These are phyloP conservation scores for Chydorus sphaericus DNA, from an alignment of 2,888 invertebrate genomes.

Conservation along the genomic window DNA sequence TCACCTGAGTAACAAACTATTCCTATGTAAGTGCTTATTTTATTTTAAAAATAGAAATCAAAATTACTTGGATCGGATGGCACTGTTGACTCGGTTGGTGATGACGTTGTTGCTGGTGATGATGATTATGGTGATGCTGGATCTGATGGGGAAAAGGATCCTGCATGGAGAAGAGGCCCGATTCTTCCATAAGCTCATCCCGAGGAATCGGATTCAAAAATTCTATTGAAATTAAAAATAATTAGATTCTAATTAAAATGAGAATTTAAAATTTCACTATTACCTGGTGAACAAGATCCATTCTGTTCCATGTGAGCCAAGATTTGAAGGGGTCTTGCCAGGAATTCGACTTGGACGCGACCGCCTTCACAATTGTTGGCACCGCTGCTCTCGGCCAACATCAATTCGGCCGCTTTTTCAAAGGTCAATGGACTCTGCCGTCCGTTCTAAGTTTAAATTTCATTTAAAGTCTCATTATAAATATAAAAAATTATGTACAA, in stretches of 20 bases:
- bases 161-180: conserved; percentile 42
- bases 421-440: conserved; percentile 12
- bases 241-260: neutral
- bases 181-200: conserved; percentile 61
- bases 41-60: neutral
- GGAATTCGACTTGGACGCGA: conserved; percentile 10
- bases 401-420: conserved; percentile 11
- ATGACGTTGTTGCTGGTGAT: conserved; percentile 5
- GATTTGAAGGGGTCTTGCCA: conserved; percentile 2
- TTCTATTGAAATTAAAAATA: conserved; percentile 27
- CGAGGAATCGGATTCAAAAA: conserved; percentile 51
- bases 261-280: neutral
- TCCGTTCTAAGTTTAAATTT: neutral
- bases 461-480: neutral
- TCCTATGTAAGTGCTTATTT: neutral
- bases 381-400: neutral
- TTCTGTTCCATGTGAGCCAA: conserved; percentile 4
- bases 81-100: neutral
- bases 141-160: conserved; percentile 4
- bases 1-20: conserved; percentile 1
- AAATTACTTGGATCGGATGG: conserved; percentile 3
- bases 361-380: conserved; percentile 8
- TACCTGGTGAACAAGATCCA: conserved; percentile 6
- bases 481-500: neutral
- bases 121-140: neutral